phyloP scores from a whole-genome alignment of 2,888 invertebrate species.

The Stenolophus ochropezus region DNA sequence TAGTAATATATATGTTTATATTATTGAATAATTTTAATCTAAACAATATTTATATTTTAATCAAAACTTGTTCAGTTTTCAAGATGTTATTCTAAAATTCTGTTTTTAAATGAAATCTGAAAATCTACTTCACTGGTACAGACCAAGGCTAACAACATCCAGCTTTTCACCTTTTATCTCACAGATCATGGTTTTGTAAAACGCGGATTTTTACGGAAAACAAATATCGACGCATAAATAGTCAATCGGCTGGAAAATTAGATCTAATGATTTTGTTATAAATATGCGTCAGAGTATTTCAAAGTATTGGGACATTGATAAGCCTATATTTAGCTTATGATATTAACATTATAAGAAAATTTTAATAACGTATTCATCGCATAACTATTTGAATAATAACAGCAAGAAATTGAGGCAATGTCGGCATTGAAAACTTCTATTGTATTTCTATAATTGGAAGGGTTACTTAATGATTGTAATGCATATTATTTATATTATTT shows the following conservation, averaged over 20 bases:
- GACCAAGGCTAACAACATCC: constrained; percentile 23
- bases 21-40: too few species aligned
- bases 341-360: background rate
- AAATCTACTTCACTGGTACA: constrained; percentile 5
- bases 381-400: constrained; percentile 1
- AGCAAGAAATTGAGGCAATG: background rate
- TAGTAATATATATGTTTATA: too few species aligned
- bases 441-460: background rate
- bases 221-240: background rate
- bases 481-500: background rate
- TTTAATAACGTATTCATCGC: background rate
- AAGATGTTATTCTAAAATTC: too few species aligned
- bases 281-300: constrained; percentile 15
- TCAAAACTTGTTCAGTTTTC: too few species aligned
- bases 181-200: constrained; percentile 1
- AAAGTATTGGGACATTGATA: background rate
- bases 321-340: background rate
- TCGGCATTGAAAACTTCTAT: background rate
- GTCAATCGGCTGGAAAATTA: constrained; percentile 11
- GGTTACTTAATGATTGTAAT: background rate
- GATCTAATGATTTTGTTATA: background rate
- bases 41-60: too few species aligned
- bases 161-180: background rate
- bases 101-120: too few species aligned
- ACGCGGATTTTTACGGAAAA: background rate